These are phyloP conservation scores for Eufriesea mexicana DNA, from an alignment of 1,140 invertebrate species.

Conservation along the genomic window DNA sequence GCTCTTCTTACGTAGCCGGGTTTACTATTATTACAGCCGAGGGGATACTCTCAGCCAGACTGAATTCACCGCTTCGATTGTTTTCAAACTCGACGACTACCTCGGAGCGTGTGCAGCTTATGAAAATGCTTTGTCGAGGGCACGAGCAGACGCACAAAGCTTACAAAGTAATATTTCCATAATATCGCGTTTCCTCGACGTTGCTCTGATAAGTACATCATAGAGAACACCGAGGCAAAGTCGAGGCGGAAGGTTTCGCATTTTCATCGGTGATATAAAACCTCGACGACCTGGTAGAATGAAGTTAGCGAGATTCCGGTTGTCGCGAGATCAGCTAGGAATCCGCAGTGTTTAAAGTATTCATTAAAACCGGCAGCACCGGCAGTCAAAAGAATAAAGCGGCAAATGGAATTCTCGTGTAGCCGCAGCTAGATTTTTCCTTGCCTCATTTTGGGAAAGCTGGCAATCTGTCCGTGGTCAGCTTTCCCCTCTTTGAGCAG, in stretches of 20 bases:
- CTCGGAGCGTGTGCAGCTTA: background rate
- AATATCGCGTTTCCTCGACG: background rate
- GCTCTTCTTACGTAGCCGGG: background rate
- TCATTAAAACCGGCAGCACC: background rate
- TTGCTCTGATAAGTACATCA: background rate
- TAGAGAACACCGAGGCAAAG: background rate
- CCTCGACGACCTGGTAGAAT: background rate
- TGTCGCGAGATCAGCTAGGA: background rate
- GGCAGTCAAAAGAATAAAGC: background rate
- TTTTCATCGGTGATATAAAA: background rate
- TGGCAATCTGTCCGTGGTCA: background rate
- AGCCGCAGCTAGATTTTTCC: background rate
- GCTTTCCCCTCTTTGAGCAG: background rate
- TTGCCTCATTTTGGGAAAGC: background rate
- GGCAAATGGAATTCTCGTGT: conserved; percentile 11
- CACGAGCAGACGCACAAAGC: background rate
- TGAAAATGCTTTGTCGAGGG: background rate
- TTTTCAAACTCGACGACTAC: background rate
- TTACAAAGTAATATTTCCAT: background rate
- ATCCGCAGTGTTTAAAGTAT: background rate
- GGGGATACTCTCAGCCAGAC: background rate
- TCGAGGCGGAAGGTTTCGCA: background rate
- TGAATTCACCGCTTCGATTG: background rate
- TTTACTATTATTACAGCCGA: conserved; percentile 14
- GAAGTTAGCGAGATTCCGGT: background rate